Conservation (phyloP, 2,113 vertebrate species). For the Sminthopsis crassicaudata region DNA sequence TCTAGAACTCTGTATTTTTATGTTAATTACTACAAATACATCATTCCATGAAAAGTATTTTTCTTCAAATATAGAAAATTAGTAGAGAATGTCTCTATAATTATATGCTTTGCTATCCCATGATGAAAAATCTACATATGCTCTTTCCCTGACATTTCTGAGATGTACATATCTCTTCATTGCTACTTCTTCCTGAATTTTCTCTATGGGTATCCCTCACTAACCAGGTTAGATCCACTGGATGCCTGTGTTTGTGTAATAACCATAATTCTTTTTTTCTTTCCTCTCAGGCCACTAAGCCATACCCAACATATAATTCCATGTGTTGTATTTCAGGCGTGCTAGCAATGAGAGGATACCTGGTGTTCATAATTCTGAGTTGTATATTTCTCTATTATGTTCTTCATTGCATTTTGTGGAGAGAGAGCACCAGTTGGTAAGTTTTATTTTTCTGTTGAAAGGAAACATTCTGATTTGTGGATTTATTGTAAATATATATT, state of each 20-base stretch:
- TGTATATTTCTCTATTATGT: slow-evolving; percentile 80
- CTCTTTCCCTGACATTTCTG: not conserved
- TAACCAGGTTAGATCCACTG: not conserved
- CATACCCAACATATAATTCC: not conserved
- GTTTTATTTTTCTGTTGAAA: slow-evolving; percentile 4
- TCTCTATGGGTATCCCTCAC: not conserved
- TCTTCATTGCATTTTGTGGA: slow-evolving; percentile 80
- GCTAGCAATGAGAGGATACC: slow-evolving; percentile 79
- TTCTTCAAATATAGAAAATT: not conserved
- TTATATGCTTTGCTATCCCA: not conserved
- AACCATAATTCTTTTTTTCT: not conserved
- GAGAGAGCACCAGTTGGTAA: slow-evolving; percentile 78
- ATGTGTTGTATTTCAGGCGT: slow-evolving; percentile 66
- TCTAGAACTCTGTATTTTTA: not conserved
- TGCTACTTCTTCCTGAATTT: not conserved
- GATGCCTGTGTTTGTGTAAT: not conserved
- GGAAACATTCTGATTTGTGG: not conserved
- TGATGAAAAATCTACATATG: not conserved
- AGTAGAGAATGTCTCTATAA: not conserved
- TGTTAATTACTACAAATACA: not conserved
- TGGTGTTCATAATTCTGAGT: slow-evolving; percentile 77
- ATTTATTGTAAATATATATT: not conserved
- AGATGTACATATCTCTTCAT: not conserved
- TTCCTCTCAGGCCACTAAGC: not conserved
- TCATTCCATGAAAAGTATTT: not conserved